Conservation (phyloP, 2,113 vertebrate species). For the Scalopus aquaticus region DNA sequence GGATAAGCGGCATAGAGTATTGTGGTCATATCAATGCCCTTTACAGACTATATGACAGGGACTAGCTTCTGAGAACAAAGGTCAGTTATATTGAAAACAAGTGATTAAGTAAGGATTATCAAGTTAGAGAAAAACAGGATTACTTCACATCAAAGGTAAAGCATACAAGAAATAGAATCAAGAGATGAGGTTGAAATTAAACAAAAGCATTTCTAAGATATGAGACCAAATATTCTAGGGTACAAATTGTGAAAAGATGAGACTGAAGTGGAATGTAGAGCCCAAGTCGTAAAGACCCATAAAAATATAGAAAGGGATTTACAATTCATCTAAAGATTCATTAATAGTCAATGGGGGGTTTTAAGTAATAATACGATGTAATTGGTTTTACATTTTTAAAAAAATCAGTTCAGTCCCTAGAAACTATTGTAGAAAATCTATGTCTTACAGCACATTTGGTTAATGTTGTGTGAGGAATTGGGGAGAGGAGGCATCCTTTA, state of each 20-base stretch:
- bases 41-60: neutral
- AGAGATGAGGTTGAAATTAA: neutral
- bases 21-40: neutral
- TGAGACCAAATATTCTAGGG: neutral
- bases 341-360: neutral
- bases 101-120: neutral
- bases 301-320: neutral
- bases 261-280: neutral
- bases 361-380: neutral
- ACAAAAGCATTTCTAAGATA: neutral
- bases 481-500: neutral
- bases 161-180: neutral
- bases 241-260: neutral
- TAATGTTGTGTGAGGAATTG: neutral
- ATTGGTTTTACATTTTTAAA: neutral
- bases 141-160: neutral
- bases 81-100: constrained; percentile 10
- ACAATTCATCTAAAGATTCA: neutral
- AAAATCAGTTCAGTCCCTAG: neutral
- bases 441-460: neutral
- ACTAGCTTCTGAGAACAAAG: neutral
- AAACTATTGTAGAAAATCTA: neutral
- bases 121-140: neutral
- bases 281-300: neutral
- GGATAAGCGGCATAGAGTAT: neutral